phyloP scores from a whole-genome alignment of 2,113 vertebrate species.

The Rhodinocichla rosea region DNA sequence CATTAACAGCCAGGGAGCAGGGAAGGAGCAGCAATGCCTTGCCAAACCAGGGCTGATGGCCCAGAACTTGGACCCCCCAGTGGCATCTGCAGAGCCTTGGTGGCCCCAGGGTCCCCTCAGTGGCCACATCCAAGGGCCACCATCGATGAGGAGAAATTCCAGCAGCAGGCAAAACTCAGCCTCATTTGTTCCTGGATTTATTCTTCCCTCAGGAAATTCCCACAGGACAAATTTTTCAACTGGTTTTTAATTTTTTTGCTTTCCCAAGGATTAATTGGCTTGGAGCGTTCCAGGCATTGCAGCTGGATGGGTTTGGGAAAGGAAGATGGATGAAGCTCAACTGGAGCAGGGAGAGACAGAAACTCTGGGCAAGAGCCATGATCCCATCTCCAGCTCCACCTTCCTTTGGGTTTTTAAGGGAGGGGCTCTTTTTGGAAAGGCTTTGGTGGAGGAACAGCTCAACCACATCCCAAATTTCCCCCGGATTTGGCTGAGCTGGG shows the following conservation, averaged over 20 bases:
- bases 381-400: neutral
- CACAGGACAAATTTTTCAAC: neutral
- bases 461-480: neutral
- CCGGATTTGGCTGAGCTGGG: fast-evolving
- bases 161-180: neutral
- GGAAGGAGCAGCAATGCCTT: neutral
- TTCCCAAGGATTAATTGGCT: neutral
- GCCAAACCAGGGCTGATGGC: neutral
- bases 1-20: neutral
- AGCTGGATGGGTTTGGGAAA: neutral
- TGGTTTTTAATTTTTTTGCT: neutral
- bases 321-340: neutral
- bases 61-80: fast-evolving
- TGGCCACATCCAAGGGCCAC: neutral
- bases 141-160: neutral
- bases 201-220: neutral
- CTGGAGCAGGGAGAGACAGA: neutral
- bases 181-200: neutral
- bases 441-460: neutral
- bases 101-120: neutral
- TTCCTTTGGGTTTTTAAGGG: neutral
- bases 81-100: neutral
- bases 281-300: neutral
- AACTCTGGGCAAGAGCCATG: neutral
- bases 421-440: neutral